Base-by-base conservation (phyloP, 2,113 vertebrate genomes). In the Macquaria australasica region DNA sequence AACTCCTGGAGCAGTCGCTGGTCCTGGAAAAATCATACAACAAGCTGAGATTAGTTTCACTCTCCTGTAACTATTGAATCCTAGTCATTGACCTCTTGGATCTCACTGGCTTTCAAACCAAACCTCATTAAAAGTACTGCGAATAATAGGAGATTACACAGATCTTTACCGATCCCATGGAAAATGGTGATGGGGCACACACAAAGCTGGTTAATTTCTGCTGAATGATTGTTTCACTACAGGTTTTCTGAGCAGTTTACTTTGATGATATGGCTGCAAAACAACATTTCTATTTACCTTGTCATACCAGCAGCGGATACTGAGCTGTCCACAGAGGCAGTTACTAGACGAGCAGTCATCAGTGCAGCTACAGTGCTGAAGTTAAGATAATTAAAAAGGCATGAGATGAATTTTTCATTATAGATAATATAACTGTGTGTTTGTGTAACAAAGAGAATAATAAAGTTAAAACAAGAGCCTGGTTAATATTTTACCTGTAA, bases 271-370 rank as follows among this genome's bases (percentile, higher is more conserved):
- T 58, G 53, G 20, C 18, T 39, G 25, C 73, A 67, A 21, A 73
- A 21, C 15, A 69, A 8, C 2, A n/a, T 16, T 50, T 66, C 0
- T 16, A 0, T 75, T 77, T 85, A 98, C 97, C 97, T 98, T 98
- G 89, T 98, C 97, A 18, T 98, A 98, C 97, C 97, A 98, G 94
- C 97, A 98, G 73, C 97, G 97, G 84, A 98, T 98, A 88, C 97
- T 98, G 74, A 98, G 97, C 89, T 98, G 97, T 45, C 97, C 97
- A 31, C 97, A 98, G 0, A 98, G 96, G 80, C 97, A 98, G 92
- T 98, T 98, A 91, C 97, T 98, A 71, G 97, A 98, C 2, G 97
- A 98, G 81, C 97, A 98, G 94, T 98, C 97, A 0, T 98, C 97
- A 50, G 94, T 94, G 73, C 97, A 98, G 3, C 95, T 96, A 86